Percentiles rank a stretch among this genome's conserved stretches.
These are phyloP conservation scores for human DNA, from an alignment of 2,113 vertebrate species.

Conservation along the genomic window GRCh38 chr5:45321001-45321500, in stretches of 20 bases:
- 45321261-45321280: not conserved
- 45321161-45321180: not conserved
- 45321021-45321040: not conserved
- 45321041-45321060: not conserved
- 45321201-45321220: not conserved
- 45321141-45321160: not conserved
- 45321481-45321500: not conserved
- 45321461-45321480: not conserved
- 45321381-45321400: not conserved
- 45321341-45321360: not conserved
- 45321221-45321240: not conserved
- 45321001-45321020: not conserved
- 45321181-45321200: not conserved
- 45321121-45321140: not conserved
- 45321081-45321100: not conserved
- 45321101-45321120: not conserved
- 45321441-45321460: fast-evolving
- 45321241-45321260: not conserved
- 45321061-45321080: not conserved
- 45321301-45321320: not conserved
- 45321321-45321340: not conserved
- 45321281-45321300: not conserved
- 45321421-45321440: not conserved
- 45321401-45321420: not conserved
- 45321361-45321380: not conserved